phyloP scores from a whole-genome alignment of 2,888 invertebrate genomes.

The Pycnomerus fuliginosus region DNA sequence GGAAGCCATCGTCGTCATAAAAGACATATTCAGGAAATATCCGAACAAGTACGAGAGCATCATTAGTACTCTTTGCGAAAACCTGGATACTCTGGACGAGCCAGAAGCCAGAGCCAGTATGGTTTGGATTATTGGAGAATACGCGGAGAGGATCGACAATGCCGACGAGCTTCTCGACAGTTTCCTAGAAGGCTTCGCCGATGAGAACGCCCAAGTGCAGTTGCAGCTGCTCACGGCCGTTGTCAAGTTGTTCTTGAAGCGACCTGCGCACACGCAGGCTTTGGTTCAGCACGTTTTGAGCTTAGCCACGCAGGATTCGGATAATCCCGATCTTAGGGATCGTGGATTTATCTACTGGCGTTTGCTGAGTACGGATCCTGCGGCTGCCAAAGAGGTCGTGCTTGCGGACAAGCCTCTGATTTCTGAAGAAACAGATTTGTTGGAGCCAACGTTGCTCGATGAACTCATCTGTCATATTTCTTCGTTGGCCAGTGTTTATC shows the following conservation, averaged over 20 bases:
- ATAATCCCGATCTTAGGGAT: constrained; percentile 97
- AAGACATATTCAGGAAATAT: constrained; percentile 94
- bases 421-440: constrained; percentile 96
- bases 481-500: constrained; percentile 94
- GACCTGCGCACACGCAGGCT: constrained; percentile 98
- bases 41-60: constrained; percentile 99
- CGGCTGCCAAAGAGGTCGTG: constrained; percentile 98
- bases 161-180: constrained; percentile 97
- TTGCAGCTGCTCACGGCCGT: constrained; percentile 96
- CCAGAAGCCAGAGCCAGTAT: constrained; percentile 98
- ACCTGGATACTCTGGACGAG: constrained; percentile 96
- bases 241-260: constrained; percentile 96
- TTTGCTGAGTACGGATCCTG: constrained; percentile 96
- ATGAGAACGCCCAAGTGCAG: constrained; percentile 60
- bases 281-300: constrained; percentile 94
- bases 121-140: constrained; percentile 96
- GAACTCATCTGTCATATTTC: constrained; percentile 99
- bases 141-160: constrained; percentile 98
- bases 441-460: constrained; percentile 96
- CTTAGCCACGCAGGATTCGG: constrained; percentile 88
- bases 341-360: constrained; percentile 99
- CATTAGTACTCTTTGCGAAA: constrained; percentile 98
- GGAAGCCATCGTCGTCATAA: constrained; percentile 99
- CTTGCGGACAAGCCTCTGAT: constrained; percentile 98
- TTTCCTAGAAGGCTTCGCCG: constrained; percentile 79